Base-by-base conservation (phyloP, 2,113 vertebrate species). In the Pedionomus torquatus region DNA sequence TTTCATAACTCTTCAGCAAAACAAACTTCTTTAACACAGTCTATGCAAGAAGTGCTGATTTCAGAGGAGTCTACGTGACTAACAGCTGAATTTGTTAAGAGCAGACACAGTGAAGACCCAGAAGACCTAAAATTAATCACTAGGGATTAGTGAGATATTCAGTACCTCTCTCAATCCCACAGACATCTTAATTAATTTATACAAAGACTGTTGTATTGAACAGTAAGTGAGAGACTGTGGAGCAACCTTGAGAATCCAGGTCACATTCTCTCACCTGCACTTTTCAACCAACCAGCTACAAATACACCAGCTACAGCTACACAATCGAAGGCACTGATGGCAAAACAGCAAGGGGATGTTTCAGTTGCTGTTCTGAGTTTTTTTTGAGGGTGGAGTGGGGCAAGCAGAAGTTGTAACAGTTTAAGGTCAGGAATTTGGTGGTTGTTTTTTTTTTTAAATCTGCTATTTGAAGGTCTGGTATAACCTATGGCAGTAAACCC, bases 361-460 rank as follows among this genome's bases (percentile, higher is more conserved):
- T 39, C 6, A 1, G 60, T 89, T 17, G 3, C 35, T 69, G 25
- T 35, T 61, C 19, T 13, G 31, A 3, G 0, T 4, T 4, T 4
- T 65, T 66, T 57, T 55, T 5, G 65, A 46, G 13, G 6, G 7
- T 48, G 24, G 10, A 63, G 11, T 1, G 0, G 8, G 12, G 14
- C 13, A 11, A 83, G 54, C 21, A 89, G 17, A 17, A 91, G 11
- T 26, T 43, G 4, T 18, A 89, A 83, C 7, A 74, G 19, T 17
- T 64, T 2, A 0, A 75, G 18, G 52, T 48, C 3, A 26, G 41
- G 44, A 70, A 64, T 64, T 37, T 54, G 17, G 0, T 14, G 17
- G 44, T 17, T n/a, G n/a, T n/a, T 19, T 20, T 55, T 58, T 37
- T 26, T 55, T 70, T 44, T 0, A 41, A 87, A 77, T 37, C 39